phyloP scores from a whole-genome alignment of 2,888 invertebrate species.

The Prenolepis imparis region DNA sequence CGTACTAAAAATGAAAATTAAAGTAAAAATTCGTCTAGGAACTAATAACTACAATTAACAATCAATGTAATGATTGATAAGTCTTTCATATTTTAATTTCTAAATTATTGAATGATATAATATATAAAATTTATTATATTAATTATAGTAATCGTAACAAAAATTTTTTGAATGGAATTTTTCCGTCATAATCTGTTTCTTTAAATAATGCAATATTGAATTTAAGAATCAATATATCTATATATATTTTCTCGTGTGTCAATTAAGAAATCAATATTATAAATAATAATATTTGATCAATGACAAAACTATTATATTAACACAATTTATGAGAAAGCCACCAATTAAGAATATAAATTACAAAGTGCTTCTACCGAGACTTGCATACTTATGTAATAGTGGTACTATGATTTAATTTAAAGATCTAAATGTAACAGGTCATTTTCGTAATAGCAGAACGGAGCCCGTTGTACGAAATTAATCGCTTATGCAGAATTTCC shows the following conservation, averaged over 20 bases:
- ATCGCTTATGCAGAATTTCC: constrained; percentile 31
- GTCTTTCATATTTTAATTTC: background rate
- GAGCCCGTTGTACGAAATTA: constrained; percentile 18
- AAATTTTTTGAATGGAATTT: too few species aligned
- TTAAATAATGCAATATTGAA: background rate
- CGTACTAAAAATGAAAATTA: background rate
- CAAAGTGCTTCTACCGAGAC: background rate
- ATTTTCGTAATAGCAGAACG: constrained; percentile 2
- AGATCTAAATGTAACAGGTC: background rate
- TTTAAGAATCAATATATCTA: background rate
- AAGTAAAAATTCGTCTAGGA: background rate
- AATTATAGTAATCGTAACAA: too few species aligned
- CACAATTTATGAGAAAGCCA: background rate
- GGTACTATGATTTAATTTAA: background rate
- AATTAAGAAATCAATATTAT: background rate
- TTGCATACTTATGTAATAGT: background rate
- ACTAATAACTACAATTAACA: background rate
- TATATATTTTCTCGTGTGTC: background rate
- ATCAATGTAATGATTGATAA: background rate
- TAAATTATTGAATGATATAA: background rate
- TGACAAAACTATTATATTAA: background rate
- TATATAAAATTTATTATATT: background rate
- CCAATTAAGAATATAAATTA: background rate
- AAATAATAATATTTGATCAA: background rate
- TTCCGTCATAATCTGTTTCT: background rate